Base-by-base conservation (phyloP, 2,797 vertebrate species). In the Phoxinus dragarum region DNA sequence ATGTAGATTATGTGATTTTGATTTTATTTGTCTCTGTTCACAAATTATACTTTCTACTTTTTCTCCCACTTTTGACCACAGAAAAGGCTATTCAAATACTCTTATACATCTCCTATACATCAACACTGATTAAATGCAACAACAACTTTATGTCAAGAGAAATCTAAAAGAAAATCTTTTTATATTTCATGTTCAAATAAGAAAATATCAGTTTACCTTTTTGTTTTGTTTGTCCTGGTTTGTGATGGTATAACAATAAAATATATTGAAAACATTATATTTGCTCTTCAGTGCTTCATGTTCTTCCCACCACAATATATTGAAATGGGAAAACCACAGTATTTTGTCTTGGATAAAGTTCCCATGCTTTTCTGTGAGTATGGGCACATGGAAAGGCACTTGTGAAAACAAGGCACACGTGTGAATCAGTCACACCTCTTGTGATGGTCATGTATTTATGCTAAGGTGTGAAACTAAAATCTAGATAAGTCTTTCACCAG, bases 361-460 rank as follows among this genome's bases (percentile, higher is more conserved):
- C 77, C 23, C 77, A 72, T 87, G 69, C 52, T 75, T 74, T 40
- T 84, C 56, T 34, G 59, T 27, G 80, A 81, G 88, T 86, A 89
- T 88, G 88, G 87, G 92, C n/a, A 80, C 64, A 34, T 86, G 72
- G 66, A 76, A 90, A 56, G 21, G 92, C 89, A 87, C 89, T 92
- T 95, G 94, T 95, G 93, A 95, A 95, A 96, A 96, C 95, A 96
- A 90, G 89, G 38, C 87, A 36, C 86, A 94, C 92, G 96, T 96
- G 96, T 95, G 95, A 97, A 94, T 91, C 89, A 89, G 92, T 92
- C 92, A 91, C 90, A 88, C 89, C 80, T 90, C 91, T 87, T 87
- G 91, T 89, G 91, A 89, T 86, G 89, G 42, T 83, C 92, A 91
- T 95, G 94, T 94, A 93, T 92, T 93, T 90, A 93, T 88, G 84